Evolutionary conservation across 2,113 vertebrate species (phyloP), one percentile per base, ranked within the genome.

Genomic region (Sitta europaea): DNA sequence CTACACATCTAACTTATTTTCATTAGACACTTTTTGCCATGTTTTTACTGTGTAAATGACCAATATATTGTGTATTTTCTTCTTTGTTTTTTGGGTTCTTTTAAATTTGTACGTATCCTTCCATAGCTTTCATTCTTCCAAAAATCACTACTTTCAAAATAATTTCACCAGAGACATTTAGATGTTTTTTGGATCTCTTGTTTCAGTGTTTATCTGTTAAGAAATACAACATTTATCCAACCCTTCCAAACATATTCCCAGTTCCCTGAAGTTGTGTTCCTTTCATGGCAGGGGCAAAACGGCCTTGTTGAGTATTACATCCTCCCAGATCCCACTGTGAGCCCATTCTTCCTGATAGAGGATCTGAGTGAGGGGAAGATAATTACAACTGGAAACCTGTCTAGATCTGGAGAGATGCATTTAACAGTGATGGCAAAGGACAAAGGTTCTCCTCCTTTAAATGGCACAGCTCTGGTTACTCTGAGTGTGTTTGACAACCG

Each of bases 401-500:
- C 96, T 22, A 54, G 40, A 6, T 71, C 90, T 50, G 96, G 90
- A 81, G 82, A 95, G 66, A 75, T 97, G 25, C 28, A 5, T 57
- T 65, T 97, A 53, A 93, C 83, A 19, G 94, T 97, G 63, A 91
- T 97, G 82, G 97, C 96, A 15, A 96, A 71, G 77, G 97, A 97
- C 94, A 96, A 72, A 79, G 97, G 97, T 6, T 95, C 33, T 75
- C 97, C 97, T 15, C 21, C 97, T 29, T 51, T 97, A 63, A 97
- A 88, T 57, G 45, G 8, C 68, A 97, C 90, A 28, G 86, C 92
- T 72, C 1, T 42, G 25, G 63, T 97, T 53, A 84, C 87, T 68
- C 65, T 97, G 9, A 71, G 61, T 1, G 91, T 97, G 66, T 58
- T 62, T 47, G 94, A 97, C 88, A 97, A 95, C 86, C 65, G 54